A percentile compares a stretch with the other conserved stretches of the same genome.
These are phyloP conservation scores for Agrilus cyanescens DNA, from an alignment of 2,888 invertebrate species.

Conservation along the genomic window DNA sequence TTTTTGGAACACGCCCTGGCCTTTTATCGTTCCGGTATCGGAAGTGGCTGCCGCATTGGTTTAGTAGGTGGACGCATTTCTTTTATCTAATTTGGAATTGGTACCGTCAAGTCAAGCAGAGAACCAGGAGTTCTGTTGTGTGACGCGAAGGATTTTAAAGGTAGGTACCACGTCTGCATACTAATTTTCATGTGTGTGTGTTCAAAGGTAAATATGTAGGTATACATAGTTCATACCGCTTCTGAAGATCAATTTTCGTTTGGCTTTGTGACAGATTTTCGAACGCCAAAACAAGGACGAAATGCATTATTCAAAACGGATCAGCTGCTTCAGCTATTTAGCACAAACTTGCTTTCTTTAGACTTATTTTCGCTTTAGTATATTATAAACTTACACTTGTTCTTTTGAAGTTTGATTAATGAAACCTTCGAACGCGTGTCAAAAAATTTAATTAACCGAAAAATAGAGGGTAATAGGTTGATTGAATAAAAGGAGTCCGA, in stretches of 20 bases:
- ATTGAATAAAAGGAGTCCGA: too few species aligned
- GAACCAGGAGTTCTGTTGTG: slow-evolving; percentile 18
- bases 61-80: slow-evolving; percentile 19
- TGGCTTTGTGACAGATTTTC: slow-evolving; percentile 5
- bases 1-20: slow-evolving; percentile 18
- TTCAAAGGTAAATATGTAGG: background rate
- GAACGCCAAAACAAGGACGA: slow-evolving; percentile 15
- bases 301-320: slow-evolving; percentile 20
- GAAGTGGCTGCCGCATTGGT: slow-evolving; percentile 18
- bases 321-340: slow-evolving; percentile 14
- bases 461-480: too few species aligned
- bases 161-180: slow-evolving; percentile 10
- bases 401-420: too few species aligned
- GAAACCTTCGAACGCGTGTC: too few species aligned
- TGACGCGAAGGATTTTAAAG: background rate
- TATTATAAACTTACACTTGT: too few species aligned
- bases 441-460: too few species aligned
- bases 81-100: slow-evolving; percentile 17
- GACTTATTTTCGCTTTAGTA: background rate
- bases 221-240: slow-evolving; percentile 4
- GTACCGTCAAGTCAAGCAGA: slow-evolving; percentile 14
- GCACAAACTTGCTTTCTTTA: slow-evolving; percentile 18
- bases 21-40: slow-evolving; percentile 21
- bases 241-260: slow-evolving; percentile 1
- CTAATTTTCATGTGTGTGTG: slow-evolving; percentile 10